Base-by-base conservation (phyloP, 1,140 invertebrate species). In the Drosophila ercepeae region DNA sequence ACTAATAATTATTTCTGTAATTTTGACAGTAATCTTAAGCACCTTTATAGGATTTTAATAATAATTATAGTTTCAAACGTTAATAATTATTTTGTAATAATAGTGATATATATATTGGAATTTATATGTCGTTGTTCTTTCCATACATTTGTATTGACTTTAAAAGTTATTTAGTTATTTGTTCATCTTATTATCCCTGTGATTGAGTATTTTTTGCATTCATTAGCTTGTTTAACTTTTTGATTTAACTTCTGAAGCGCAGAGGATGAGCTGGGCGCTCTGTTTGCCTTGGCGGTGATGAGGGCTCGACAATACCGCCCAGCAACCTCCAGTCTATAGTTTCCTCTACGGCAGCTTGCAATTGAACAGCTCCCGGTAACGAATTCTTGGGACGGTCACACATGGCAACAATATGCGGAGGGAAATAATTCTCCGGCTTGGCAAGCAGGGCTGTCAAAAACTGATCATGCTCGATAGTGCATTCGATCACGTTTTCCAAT, bases 361-460 rank as follows among this genome's bases (percentile, higher is more conserved):
- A 5, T 34, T 4, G 6, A 0, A 11, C 16, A 4, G 21, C 6
- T 14, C 2, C 13, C n/a, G 21, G 39, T 9, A 14, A 1, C 9
- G 6, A 16, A 18, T 42, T 42, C 3, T 50, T 48, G 0, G 45
- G 59, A 4, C 48, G 25, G 3, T 61, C 25, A 29, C 61, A 81
- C n/a, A 88, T 21, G 16, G 55, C 63, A 23, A 86, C 41, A 8
- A 74, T 65, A 2, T 74, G 49, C 0, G 81, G 52, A 4, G 68
- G 44, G 42, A 86, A 86, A 23, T 77, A 88, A n/a, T 11, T 32
- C 23, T 81, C 82, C 4, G 81, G 82, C 8, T 44, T 42, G 6
- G 61, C 9, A 1, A 86, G 34, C 7, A 88, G 27, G 13, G 57
- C 48, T 1, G 19, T 44, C 29, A 86, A 13, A 19, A 75, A 78